Evolutionary conservation across 1,140 invertebrate genomes (phyloP), one percentile per base, ranked within the genome.

Genomic region (Odontomachus brunneus): DNA sequence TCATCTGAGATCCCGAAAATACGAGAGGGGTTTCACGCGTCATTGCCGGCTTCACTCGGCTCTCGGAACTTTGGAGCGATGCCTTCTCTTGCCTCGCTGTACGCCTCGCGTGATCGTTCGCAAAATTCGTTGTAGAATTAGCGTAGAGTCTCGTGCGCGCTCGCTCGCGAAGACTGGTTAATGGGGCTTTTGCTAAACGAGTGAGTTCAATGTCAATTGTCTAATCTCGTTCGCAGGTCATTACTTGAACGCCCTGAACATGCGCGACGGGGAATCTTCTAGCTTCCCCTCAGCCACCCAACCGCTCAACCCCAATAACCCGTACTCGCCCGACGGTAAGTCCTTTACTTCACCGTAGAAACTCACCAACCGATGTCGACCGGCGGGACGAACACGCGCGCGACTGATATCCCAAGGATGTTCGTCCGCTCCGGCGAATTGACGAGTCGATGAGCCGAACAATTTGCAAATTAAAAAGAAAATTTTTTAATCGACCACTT

Each of bases 311-410:
- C 97, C 97, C 19, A 98, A 98, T 93, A 96, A 97, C 93, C 97
- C 97, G 78, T 98, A 97, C 92, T 98, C 97, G 63, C 97, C 97
- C 71, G 97, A 98, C 94, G 97, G 97, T 98, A 96, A 96, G 95
- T 93, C 85, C 38, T 89, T 72, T 73, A 88, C 71, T 44, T 84
- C 80, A 48, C 62, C 73, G 83, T 87, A 87, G 57, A 87, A 75
- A 87, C 59, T 84, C 73, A 84, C 60, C 63, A 67, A 48, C 33
- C 65, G 33, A 29, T 19, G 33, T 55, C 63, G 26, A 15, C 33
- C 19, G n/a, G 15, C 51, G 75, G 44, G 9, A 44, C 9, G 38
- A 44, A 44, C 57, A 78, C n/a, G 22, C 69, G 51, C 75, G 75
- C 38, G 38, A 33, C 5, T 11, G 38, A 44, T 11, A 11, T 44